A percentile compares a stretch with the other conserved stretches of the same genome.
phyloP scores from a whole-genome alignment of 2,113 vertebrate species.

The Otus sunia region DNA sequence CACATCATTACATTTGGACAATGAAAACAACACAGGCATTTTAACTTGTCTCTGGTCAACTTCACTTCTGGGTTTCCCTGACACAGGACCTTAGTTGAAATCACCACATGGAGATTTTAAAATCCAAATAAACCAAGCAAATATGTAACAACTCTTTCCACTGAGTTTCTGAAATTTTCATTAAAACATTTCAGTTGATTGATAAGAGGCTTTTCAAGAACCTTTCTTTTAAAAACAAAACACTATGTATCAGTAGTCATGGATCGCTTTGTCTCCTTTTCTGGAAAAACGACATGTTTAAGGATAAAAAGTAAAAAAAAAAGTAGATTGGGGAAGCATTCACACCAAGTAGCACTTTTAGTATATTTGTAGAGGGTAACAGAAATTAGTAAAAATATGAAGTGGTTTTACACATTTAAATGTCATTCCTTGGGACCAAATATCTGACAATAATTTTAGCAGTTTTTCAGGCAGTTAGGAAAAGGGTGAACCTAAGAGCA shows the following conservation, averaged over 20 bases:
- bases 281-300: background rate
- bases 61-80: conserved; percentile 49
- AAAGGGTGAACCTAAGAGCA: accelerated
- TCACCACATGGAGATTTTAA: conserved; percentile 21
- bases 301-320: background rate
- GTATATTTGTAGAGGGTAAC: background rate
- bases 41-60: conserved; percentile 57
- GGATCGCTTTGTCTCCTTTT: background rate
- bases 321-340: background rate
- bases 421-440: background rate
- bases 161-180: background rate
- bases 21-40: conserved; percentile 55
- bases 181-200: background rate
- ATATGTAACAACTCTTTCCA: background rate
- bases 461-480: background rate
- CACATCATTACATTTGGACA: conserved; percentile 49
- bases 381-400: background rate
- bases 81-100: background rate
- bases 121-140: conserved; percentile 27
- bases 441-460: background rate
- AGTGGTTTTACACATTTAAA: background rate
- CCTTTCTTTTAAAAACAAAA: background rate
- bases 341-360: background rate
- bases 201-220: background rate
- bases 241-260: background rate